Conservation (phyloP, 2,888 invertebrate species). For the Achlya flavicornis region DNA sequence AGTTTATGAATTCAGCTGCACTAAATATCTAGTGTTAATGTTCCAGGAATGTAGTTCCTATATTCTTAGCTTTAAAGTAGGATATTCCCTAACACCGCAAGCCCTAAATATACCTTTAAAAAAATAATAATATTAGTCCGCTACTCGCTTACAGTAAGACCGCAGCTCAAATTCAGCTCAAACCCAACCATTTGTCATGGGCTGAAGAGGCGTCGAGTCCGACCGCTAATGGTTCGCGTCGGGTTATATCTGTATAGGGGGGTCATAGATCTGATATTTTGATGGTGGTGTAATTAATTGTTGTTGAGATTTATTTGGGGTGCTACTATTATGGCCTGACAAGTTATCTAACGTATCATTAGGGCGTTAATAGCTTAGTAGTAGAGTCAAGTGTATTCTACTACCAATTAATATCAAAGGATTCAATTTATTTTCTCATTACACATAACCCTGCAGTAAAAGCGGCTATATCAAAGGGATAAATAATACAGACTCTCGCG, state of each 20-base stretch:
- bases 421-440: too few species aligned
- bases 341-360: too few species aligned
- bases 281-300: slow-evolving; percentile 16
- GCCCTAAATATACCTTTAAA: too few species aligned
- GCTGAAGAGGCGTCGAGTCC: slow-evolving; percentile 26
- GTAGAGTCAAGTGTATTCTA: too few species aligned
- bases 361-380: too few species aligned
- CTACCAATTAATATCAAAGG: too few species aligned
- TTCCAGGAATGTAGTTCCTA: background rate
- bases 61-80: too few species aligned
- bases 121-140: background rate
- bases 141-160: slow-evolving; percentile 3
- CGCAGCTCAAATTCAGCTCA: slow-evolving; percentile 31
- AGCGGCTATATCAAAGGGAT: too few species aligned
- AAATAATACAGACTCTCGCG: too few species aligned
- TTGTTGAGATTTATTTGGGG: slow-evolving; percentile 15
- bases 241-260: slow-evolving; percentile 31
- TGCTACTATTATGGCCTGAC: background rate
- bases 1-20: background rate
- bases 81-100: too few species aligned
- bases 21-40: background rate
- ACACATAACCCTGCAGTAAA: too few species aligned
- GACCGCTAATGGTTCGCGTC: slow-evolving; percentile 46
- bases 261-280: slow-evolving; percentile 9
- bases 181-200: slow-evolving; percentile 51